A percentile compares a stretch with the other conserved stretches of the same genome.
Evolutionary conservation across 2,797 vertebrate genomes (phyloP).

Genomic region (Clarias fuscus): DNA sequence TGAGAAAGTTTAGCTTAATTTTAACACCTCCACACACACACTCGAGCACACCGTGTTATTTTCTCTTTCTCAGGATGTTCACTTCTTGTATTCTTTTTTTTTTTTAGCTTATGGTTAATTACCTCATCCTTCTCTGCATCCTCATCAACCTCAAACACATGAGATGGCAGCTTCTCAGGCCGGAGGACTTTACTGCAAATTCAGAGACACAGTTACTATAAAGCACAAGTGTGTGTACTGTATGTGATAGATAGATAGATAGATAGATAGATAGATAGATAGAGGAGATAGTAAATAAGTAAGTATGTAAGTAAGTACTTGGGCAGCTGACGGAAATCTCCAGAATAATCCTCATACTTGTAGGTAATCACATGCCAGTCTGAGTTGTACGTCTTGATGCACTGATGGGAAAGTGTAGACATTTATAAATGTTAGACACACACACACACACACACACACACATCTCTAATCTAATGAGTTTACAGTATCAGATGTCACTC

Average conservation of each 20-base stretch:
- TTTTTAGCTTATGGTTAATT: not conserved
- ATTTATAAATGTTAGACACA: not conserved
- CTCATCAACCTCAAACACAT: slow-evolving; percentile 97
- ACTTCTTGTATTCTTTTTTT: not conserved
- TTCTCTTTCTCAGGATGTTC: not conserved
- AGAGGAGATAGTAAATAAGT: not conserved
- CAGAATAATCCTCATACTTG: slow-evolving; percentile 95
- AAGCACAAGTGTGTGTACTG: not conserved
- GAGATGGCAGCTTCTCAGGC: slow-evolving; percentile 88
- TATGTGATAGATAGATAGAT: not conserved
- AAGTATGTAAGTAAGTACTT: slow-evolving; percentile 79
- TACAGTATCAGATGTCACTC: too few relatives aligned
- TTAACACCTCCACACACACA: not conserved
- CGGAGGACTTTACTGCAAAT: slow-evolving; percentile 82
- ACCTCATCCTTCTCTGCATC: slow-evolving; percentile 98
- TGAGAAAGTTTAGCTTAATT: not conserved
- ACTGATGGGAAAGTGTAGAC: slow-evolving; percentile 71
- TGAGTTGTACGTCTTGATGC: slow-evolving; percentile 96
- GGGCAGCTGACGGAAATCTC: slow-evolving; percentile 94
- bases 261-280: not conserved
- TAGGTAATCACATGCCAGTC: slow-evolving; percentile 97
- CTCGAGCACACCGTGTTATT: not conserved
- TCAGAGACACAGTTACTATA: not conserved
- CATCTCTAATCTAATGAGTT: too few relatives aligned
- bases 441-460: slow-evolving; percentile 11